A percentile compares a stretch with the other conserved stretches of the same genome.
Conservation (phyloP, 2,888 invertebrate species). For the Hypena proboscidalis region DNA sequence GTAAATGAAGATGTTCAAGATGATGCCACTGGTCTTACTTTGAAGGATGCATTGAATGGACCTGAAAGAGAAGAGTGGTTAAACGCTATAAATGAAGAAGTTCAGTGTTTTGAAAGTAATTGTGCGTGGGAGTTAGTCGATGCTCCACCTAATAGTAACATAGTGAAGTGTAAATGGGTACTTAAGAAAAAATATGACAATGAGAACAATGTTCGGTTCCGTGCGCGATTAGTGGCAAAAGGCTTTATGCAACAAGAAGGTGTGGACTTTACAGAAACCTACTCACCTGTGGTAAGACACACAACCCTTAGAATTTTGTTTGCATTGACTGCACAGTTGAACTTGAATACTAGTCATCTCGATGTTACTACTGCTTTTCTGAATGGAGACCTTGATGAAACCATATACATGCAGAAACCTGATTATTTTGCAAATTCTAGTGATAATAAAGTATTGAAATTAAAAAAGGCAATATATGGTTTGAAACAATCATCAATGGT, state of each 20-base stretch:
- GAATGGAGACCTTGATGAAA: conserved; percentile 9
- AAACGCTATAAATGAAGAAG: not conserved
- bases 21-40: not conserved
- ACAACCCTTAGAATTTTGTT: not conserved
- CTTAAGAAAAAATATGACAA: no score
- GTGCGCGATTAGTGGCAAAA: no score
- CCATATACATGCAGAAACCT: conserved; percentile 4
- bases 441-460: no score
- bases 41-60: conserved; percentile 1
- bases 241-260: no score
- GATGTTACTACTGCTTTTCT: conserved; percentile 11
- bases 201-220: no score
- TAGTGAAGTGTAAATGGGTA: no score
- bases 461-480: conserved; percentile 18
- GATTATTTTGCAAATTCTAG: conserved; percentile 4
- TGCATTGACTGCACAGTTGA: not conserved
- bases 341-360: not conserved
- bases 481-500: conserved; percentile 15
- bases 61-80: not conserved
- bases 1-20: conserved; percentile 3
- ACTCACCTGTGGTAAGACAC: not conserved
- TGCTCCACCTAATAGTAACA: not conserved
- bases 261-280: not conserved
- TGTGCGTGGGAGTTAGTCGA: not conserved
- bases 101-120: not conserved